Conservation (phyloP, 2,797 vertebrate genomes). For the Poliocrania exsul region DNA sequence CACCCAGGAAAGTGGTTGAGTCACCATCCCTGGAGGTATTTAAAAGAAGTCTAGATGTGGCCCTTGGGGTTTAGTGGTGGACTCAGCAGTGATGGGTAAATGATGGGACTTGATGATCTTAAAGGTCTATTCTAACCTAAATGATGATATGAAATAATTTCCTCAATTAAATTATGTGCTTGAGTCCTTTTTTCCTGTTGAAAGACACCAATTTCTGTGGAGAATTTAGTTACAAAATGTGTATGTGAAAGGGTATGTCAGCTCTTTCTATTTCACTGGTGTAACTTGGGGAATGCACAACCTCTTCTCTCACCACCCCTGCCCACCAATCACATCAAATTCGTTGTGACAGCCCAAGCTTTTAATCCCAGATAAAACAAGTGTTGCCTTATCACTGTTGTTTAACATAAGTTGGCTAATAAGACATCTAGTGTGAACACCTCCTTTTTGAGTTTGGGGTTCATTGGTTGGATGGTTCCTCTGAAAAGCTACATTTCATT, state of each 20-base stretch:
- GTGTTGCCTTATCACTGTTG: background rate
- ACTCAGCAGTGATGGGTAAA: background rate
- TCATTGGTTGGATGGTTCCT: background rate
- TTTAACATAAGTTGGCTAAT: background rate
- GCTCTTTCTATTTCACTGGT: background rate
- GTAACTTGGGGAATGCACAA: background rate
- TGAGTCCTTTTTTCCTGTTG: background rate
- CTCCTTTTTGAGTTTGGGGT: background rate
- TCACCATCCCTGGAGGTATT: background rate
- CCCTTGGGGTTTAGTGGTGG: background rate
- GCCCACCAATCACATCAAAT: background rate
- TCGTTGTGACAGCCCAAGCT: background rate
- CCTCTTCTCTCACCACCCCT: background rate
- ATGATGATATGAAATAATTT: background rate
- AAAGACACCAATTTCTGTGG: background rate
- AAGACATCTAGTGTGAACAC: background rate
- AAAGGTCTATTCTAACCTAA: background rate
- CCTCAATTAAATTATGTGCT: background rate
- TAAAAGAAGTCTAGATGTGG: background rate
- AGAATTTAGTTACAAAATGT: background rate
- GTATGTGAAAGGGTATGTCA: background rate
- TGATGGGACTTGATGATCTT: background rate
- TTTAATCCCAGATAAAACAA: background rate
- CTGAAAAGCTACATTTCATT: background rate
- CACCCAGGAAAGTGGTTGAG: background rate